phyloP scores from a whole-genome alignment of 2,888 invertebrate species.

The Tenthredo distinguenda region DNA sequence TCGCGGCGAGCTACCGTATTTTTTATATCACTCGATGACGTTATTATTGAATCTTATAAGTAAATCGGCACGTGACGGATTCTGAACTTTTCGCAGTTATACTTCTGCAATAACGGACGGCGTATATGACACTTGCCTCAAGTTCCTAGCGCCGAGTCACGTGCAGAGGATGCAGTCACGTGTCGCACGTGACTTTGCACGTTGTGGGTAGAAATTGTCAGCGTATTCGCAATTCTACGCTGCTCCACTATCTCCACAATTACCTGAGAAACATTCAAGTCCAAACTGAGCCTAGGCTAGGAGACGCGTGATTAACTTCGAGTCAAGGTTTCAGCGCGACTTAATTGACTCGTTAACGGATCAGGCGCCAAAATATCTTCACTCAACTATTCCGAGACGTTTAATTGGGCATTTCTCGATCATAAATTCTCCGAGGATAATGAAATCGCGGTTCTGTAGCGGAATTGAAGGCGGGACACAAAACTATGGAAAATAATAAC shows the following conservation, averaged over 20 bases:
- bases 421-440: neutral
- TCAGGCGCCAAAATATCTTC: neutral
- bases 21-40: neutral
- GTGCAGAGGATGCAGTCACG: conserved; percentile 71
- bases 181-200: conserved; percentile 70
- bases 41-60: neutral
- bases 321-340: conserved; percentile 10
- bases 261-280: neutral
- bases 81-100: neutral
- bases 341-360: neutral
- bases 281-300: neutral
- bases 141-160: conserved; percentile 27
- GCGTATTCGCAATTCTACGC: conserved; percentile 2
- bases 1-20: neutral
- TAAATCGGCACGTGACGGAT: neutral
- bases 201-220: conserved; percentile 52
- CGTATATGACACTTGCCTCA: neutral
- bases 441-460: neutral
- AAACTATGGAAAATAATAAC: neutral
- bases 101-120: neutral
- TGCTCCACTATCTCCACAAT: neutral
- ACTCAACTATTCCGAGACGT: neutral
- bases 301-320: neutral
- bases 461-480: neutral
- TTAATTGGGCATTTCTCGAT: neutral